These are phyloP conservation scores for Poecilia velifera DNA, from an alignment of 2,797 vertebrate species.

Conservation along the genomic window DNA sequence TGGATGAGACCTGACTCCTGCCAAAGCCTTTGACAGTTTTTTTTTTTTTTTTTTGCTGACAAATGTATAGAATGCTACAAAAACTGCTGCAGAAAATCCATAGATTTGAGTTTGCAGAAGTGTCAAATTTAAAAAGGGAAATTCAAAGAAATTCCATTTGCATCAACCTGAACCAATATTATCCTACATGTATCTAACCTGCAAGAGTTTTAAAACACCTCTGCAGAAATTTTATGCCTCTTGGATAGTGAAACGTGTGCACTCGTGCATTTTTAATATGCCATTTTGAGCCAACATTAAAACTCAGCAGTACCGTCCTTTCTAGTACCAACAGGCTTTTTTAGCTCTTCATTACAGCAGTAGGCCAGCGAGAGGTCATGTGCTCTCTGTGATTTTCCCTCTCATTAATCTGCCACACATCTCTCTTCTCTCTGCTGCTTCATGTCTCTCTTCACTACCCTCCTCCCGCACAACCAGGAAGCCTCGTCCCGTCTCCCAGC, in stretches of 20 bases:
- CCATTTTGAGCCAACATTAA: conserved; percentile 36
- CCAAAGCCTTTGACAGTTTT: neutral
- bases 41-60: neutral
- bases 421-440: conserved; percentile 16
- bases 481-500: conserved; percentile 97
- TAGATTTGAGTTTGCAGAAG: neutral
- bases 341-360: conserved; percentile 61
- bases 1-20: neutral
- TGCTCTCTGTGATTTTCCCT: conserved; percentile 62
- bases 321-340: conserved; percentile 62
- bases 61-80: neutral
- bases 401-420: conserved; percentile 68
- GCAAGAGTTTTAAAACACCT: conserved; percentile 31
- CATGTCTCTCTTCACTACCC: conserved; percentile 5
- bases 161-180: conserved; percentile 9
- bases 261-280: neutral
- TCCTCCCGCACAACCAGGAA: conserved; percentile 83
- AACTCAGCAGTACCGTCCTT: conserved; percentile 47
- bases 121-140: neutral
- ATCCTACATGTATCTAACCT: conserved; percentile 9
- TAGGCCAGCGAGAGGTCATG: conserved; percentile 42
- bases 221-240: conserved; percentile 41
- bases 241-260: conserved; percentile 29
- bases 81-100: neutral
- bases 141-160: neutral